Conservation (phyloP, 2,797 vertebrate genomes). For the Buphagus erythrorhynchus region DNA sequence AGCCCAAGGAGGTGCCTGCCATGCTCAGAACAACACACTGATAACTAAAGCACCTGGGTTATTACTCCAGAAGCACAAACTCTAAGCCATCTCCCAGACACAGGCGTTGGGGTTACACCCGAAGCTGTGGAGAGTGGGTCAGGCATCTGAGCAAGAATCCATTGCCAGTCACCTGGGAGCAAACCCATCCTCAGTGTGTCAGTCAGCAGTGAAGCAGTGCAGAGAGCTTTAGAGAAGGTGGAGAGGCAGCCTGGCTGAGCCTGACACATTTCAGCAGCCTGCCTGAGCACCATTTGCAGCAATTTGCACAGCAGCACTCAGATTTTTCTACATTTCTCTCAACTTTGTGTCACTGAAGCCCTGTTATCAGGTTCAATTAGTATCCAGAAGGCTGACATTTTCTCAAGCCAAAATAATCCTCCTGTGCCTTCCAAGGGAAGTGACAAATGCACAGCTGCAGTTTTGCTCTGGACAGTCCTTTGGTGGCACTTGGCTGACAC, state of each 20-base stretch:
- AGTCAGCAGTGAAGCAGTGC: too few species aligned
- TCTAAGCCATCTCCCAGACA: not conserved
- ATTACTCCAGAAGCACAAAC: not conserved
- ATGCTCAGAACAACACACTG: accelerated
- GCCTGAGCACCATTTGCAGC: not conserved
- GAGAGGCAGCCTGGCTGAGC: not conserved
- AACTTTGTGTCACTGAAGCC: not conserved
- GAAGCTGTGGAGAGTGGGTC: not conserved
- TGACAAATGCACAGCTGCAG: not conserved
- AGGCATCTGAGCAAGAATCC: not conserved
- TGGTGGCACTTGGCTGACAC: slow-evolving; percentile 63
- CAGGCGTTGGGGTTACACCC: accelerated
- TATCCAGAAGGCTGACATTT: not conserved
- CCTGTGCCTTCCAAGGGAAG: not conserved
- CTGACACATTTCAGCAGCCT: not conserved
- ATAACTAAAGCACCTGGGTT: too few species aligned
- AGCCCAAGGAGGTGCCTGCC: not conserved
- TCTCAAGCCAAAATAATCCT: not conserved
- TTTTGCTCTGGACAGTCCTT: not conserved
- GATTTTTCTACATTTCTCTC: not conserved
- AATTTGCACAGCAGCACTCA: not conserved
- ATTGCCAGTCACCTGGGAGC: not conserved
- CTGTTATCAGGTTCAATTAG: not conserved
- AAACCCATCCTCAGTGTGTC: not conserved
- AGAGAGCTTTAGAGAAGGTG: not conserved